Evolutionary conservation across 2,113 vertebrate genomes (phyloP).

Genomic region (Mirza zaza): DNA sequence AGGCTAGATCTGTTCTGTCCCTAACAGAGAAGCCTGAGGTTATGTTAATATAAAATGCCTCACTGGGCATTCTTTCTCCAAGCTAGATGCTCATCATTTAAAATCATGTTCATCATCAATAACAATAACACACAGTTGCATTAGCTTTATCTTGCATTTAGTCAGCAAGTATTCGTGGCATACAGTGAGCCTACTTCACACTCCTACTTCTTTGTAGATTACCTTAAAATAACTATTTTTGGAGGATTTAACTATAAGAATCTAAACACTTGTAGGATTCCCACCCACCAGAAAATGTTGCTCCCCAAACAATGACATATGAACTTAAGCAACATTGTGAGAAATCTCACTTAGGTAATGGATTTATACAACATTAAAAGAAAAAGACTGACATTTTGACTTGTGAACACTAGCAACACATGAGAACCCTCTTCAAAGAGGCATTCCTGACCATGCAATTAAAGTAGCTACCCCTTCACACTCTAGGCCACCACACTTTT

Average conservation of each 20-base stretch:
- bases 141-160: neutral
- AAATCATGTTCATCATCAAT: neutral
- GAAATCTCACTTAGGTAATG: neutral
- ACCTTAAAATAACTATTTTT: neutral
- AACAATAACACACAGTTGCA: neutral
- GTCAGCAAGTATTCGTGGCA: neutral
- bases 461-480: neutral
- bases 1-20: neutral
- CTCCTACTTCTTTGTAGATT: neutral
- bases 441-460: neutral
- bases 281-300: neutral
- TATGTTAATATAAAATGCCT: neutral
- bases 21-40: neutral
- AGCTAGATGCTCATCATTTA: neutral
- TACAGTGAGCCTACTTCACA: neutral
- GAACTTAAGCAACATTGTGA: neutral
- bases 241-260: neutral
- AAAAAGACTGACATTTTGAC: neutral
- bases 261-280: neutral
- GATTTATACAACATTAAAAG: neutral
- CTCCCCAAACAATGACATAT: neutral
- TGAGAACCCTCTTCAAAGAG: neutral
- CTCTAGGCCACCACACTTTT: neutral
- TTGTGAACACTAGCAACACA: neutral
- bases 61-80: neutral